Evolutionary conservation across 2,113 vertebrate species (phyloP).

Genomic region (Camelus dromedarius): DNA sequence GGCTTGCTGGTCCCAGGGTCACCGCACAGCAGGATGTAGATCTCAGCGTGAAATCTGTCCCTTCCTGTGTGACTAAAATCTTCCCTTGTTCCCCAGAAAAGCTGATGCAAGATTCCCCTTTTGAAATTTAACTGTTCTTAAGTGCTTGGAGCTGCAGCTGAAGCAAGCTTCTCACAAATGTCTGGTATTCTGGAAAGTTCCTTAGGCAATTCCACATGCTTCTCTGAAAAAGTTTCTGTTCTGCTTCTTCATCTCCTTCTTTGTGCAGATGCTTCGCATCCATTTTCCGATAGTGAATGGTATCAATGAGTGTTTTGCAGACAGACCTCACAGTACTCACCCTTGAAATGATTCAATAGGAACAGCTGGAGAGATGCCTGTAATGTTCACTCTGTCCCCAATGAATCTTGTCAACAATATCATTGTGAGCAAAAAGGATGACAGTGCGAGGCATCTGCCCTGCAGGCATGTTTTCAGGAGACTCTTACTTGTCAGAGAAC

Average conservation of each 20-base stretch:
- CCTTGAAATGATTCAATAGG: conserved; percentile 93
- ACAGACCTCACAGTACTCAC: conserved; percentile 94
- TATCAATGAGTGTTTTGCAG: conserved; percentile 96
- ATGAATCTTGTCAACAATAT: conserved; percentile 97
- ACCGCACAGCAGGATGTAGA: conserved; percentile 96
- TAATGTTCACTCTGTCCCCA: conserved; percentile 94
- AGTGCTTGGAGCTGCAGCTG: conserved; percentile 94
- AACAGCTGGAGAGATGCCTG: conserved; percentile 94
- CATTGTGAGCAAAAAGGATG: conserved; percentile 93
- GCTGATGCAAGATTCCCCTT: conserved; percentile 96
- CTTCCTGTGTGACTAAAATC: conserved; percentile 96
- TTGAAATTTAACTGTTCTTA: conserved; percentile 98
- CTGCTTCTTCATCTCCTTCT: conserved; percentile 88
- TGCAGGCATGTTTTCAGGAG: conserved; percentile 97
- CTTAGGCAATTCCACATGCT: conserved; percentile 90
- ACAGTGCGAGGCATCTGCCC: conserved; percentile 95
- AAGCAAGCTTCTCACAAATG: conserved; percentile 94
- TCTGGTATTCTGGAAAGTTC: conserved; percentile 94
- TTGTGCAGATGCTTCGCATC: conserved; percentile 93
- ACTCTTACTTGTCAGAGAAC: conserved; percentile 97
- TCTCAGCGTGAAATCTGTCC: conserved; percentile 93
- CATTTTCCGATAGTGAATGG: conserved; percentile 96
- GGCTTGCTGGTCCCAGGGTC: conserved; percentile 97
- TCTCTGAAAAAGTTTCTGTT: conserved; percentile 94
- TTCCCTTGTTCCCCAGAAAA: conserved; percentile 94